Evolutionary conservation across 2,888 invertebrate species (phyloP).

Genomic region (Therioaphis trifolii): DNA sequence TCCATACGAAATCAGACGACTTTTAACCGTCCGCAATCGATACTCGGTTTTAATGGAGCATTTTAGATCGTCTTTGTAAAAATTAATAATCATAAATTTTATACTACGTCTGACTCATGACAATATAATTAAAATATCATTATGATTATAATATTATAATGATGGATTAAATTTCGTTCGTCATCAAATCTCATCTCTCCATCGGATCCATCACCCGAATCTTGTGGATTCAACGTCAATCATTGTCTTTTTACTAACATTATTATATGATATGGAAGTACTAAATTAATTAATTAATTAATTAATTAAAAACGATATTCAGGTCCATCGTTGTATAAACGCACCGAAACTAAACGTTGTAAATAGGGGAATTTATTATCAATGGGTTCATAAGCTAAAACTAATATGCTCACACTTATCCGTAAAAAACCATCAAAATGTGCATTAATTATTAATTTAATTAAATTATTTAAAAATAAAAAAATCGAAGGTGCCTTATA

Average conservation of each 20-base stretch:
- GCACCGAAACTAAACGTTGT: neutral
- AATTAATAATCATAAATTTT: too few relatives aligned
- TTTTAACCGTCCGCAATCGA: too few relatives aligned
- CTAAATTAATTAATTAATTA: neutral
- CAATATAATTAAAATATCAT: too few relatives aligned
- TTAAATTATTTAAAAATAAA: neutral
- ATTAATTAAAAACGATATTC: neutral
- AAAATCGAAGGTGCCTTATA: too few relatives aligned
- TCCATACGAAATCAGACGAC: too few relatives aligned
- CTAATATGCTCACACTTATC: neutral
- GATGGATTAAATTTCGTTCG: too few relatives aligned
- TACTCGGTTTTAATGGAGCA: too few relatives aligned
- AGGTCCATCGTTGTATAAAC: neutral
- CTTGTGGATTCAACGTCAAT: neutral
- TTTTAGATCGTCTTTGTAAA: too few relatives aligned
- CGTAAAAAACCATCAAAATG: neutral
- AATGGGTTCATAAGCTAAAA: neutral
- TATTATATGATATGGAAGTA: neutral
- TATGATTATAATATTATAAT: too few relatives aligned
- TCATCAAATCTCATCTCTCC: too few relatives aligned
- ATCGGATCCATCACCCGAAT: too few relatives aligned
- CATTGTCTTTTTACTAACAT: neutral
- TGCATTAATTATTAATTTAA: neutral
- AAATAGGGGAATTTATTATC: neutral
- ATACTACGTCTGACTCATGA: too few relatives aligned